phyloP scores from a whole-genome alignment of 1,140 invertebrate species.

The Theocolax elegans region DNA sequence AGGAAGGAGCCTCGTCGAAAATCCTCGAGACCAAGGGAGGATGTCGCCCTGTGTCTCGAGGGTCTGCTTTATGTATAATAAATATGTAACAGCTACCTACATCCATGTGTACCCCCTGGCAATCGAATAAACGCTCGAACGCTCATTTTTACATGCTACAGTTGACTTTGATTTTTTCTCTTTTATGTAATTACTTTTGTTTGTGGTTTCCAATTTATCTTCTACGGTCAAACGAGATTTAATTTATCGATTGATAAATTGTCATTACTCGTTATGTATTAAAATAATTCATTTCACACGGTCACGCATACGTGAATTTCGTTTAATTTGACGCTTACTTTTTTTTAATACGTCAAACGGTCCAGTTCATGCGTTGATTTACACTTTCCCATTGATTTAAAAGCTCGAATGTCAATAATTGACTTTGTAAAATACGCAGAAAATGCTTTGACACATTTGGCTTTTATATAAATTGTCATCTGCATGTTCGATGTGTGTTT shows the following conservation, averaged over 20 bases:
- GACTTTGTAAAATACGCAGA: conserved; percentile 4
- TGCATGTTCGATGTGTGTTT: background rate
- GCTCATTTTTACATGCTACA: no score
- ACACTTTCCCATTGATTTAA: background rate
- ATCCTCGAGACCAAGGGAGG: no score
- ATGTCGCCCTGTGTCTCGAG: conserved; percentile 7
- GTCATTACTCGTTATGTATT: no score
- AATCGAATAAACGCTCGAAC: background rate
- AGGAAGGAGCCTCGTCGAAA: background rate
- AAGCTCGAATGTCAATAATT: conserved; percentile 17
- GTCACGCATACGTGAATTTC: no score
- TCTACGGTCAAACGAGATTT: no score
- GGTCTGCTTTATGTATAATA: conserved; percentile 22
- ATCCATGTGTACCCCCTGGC: background rate
- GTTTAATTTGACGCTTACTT: no score
- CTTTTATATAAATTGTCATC: conserved; percentile 8
- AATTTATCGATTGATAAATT: no score
- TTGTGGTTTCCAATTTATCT: no score
- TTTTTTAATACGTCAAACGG: no score
- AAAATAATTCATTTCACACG: no score
- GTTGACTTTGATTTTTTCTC: no score
- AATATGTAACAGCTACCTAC: conserved; percentile 18
- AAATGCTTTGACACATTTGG: background rate
- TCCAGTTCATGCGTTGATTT: conserved; percentile 1
- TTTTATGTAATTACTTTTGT: no score